Conservation (phyloP, 23 tunicate species). For the Aplidium turbinatum region DNA sequence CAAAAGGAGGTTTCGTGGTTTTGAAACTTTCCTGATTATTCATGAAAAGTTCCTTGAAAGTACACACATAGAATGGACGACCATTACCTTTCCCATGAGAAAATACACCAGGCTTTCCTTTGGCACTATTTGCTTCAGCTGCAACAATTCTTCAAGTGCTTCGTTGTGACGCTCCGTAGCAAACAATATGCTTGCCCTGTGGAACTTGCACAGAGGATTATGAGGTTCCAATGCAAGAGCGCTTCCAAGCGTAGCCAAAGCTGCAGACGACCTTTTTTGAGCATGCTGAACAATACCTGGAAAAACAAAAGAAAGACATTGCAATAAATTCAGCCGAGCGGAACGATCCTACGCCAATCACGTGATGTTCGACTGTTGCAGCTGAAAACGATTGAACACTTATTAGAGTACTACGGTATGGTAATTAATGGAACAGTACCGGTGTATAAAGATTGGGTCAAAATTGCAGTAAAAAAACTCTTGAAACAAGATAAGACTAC, state of each 20-base stretch:
- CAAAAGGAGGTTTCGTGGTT: too few relatives aligned
- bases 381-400: too few relatives aligned
- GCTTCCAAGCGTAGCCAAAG: slow-evolving; percentile 56
- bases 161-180: slow-evolving; percentile 76
- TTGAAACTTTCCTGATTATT: too few relatives aligned
- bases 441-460: too few relatives aligned
- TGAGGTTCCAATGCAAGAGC: slow-evolving; percentile 73
- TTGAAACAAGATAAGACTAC: too few relatives aligned
- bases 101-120: slow-evolving; percentile 91
- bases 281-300: slow-evolving; percentile 92
- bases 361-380: not conserved
- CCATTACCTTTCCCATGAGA: slow-evolving; percentile 88
- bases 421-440: too few relatives aligned
- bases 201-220: slow-evolving; percentile 90
- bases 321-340: not conserved
- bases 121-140: slow-evolving; percentile 73
- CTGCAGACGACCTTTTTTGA: slow-evolving; percentile 69
- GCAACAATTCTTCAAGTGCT: slow-evolving; percentile 65
- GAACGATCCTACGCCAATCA: not conserved
- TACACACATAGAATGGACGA: too few relatives aligned
- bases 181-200: slow-evolving; percentile 69
- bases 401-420: too few relatives aligned
- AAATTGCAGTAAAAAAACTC: too few relatives aligned
- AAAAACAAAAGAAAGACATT: not conserved
- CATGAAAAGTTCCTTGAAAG: too few relatives aligned